Base-by-base conservation (phyloP, 2,113 vertebrate species). In the Tauraco erythrolophus region DNA sequence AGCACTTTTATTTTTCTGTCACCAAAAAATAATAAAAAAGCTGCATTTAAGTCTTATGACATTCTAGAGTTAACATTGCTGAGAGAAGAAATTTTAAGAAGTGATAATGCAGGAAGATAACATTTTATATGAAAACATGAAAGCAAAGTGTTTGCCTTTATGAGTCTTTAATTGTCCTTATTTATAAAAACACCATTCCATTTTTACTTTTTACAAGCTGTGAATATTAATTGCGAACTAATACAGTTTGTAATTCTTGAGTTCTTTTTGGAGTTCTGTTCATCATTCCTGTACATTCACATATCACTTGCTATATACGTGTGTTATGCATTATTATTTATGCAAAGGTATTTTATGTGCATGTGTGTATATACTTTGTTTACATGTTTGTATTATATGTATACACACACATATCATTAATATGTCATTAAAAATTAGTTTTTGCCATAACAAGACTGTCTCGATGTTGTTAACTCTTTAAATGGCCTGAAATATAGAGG, bases 41-140 rank as follows among this genome's bases (percentile, higher is more conserved):
- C 15, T 71, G 4, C 19, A 24, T 83, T 6, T 61, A 35, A 33
- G 22, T 70, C 9, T 11, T 78, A 1, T 0, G 0, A 5, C 23
- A 8, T 75, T 65, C 14, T 58, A 3, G 45, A 84, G 33, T 81
- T 89, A 46, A n/a, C 9, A 5, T 25, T 72, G 30, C 33, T 48
- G 53, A 24, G 41, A 83, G 31, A 45, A 64, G 54, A 86, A 18
- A 75, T 35, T 30, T 61, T 61, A 72, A 39, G 48, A 95, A 64
- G 16, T 2, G 1, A 11, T 86, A 54, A 69, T 62, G 24, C 41
- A 24, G 27, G 50, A 88, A 54, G 19, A 30, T n/a, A 75, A 70
- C 56, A 11, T 46, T 39, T 37, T 53, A 10, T 19, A 43, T 64
- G 18, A 85, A 62, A 82, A 66, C 16, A 1, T 75, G 39, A 64